Percentiles rank a stretch among this genome's conserved stretches.
Evolutionary conservation across 2,797 vertebrate species (phyloP).

Genomic region (Borostomias antarcticus): DNA sequence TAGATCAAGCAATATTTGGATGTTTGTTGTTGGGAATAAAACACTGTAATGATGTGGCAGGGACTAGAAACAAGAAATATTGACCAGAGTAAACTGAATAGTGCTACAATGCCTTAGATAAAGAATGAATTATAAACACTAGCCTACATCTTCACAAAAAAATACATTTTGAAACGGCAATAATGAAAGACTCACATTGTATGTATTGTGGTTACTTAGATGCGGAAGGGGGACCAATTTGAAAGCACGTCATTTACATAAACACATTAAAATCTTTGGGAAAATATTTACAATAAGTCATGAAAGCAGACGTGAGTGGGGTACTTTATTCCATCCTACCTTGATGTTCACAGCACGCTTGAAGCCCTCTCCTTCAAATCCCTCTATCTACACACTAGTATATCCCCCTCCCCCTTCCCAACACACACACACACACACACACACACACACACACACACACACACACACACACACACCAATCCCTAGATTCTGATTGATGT

Average conservation of each 20-base stretch:
- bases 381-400: background rate
- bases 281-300: background rate
- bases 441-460: too few species aligned
- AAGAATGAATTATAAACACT: background rate
- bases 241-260: background rate
- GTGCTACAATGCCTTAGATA: background rate
- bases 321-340: background rate
- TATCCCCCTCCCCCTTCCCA: background rate
- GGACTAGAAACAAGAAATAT: too few species aligned
- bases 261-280: constrained; percentile 11
- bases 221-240: background rate
- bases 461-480: background rate
- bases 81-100: background rate
- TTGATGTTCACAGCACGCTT: constrained; percentile 11
- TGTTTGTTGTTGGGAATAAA: background rate
- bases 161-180: too few species aligned
- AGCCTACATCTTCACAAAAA: background rate
- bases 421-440: too few species aligned
- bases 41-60: too few species aligned
- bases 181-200: too few species aligned
- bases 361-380: background rate
- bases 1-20: background rate
- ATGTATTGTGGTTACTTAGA: too few species aligned
- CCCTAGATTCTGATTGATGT: constrained; percentile 34
- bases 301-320: constrained; percentile 13